These are phyloP conservation scores for Typhlomys cinereus DNA, from an alignment of 2,113 vertebrate species.

Conservation along the genomic window DNA sequence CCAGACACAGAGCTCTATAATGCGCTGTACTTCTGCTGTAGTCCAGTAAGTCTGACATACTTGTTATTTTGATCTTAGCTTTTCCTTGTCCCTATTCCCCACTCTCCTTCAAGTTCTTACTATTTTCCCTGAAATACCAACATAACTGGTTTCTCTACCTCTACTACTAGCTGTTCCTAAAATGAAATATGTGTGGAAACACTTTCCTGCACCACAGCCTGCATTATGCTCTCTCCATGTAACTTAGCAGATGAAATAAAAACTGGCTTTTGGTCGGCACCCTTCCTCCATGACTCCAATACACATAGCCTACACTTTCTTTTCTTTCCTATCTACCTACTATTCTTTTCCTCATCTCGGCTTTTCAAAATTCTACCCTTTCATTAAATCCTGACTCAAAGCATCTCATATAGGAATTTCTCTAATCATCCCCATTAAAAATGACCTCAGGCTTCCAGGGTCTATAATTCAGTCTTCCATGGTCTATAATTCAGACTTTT, in stretches of 20 bases:
- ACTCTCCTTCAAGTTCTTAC: neutral
- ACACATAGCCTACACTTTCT: neutral
- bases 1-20: neutral
- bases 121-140: neutral
- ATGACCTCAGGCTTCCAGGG: neutral
- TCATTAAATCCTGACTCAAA: neutral
- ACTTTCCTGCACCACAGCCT: neutral
- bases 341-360: neutral
- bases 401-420: neutral
- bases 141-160: neutral
- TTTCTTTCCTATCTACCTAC: neutral
- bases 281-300: neutral
- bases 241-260: neutral
- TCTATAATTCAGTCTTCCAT: neutral
- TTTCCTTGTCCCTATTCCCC: neutral
- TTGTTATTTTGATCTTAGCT: neutral
- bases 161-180: neutral
- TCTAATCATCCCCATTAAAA: constrained; percentile 22
- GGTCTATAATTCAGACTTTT: constrained; percentile 23
- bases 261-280: neutral
- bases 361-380: neutral
- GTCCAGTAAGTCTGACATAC: neutral
- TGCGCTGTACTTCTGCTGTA: neutral
- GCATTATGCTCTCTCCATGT: neutral
- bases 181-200: neutral